phyloP scores from a whole-genome alignment of 2,797 vertebrate species.

The Lutjanus campechanus region DNA sequence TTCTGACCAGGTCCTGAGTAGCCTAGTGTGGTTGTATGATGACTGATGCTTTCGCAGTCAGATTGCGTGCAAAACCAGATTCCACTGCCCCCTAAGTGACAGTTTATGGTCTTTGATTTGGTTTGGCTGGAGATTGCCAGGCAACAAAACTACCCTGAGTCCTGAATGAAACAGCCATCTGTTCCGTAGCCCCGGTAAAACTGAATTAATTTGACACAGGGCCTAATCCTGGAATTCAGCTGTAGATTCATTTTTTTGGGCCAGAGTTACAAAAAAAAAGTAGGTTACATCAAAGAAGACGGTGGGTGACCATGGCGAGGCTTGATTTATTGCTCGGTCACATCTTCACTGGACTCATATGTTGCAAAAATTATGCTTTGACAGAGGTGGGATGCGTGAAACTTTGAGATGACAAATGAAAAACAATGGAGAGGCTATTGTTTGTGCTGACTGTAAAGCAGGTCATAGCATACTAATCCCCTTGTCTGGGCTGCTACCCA shows the following conservation, averaged over 20 bases:
- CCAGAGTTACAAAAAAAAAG: conserved; percentile 36
- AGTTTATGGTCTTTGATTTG: conserved; percentile 85
- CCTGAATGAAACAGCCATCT: conserved; percentile 86
- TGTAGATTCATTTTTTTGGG: conserved; percentile 62
- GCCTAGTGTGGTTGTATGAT: conserved; percentile 45
- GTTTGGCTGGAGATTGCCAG: conserved; percentile 81
- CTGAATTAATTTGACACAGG: conserved; percentile 83
- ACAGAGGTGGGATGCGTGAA: neutral
- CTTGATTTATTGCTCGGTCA: neutral
- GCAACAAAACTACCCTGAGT: conserved; percentile 85
- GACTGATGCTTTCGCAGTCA: conserved; percentile 68
- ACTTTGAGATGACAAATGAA: conserved; percentile 41
- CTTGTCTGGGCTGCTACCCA: conserved; percentile 58
- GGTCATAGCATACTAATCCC: conserved; percentile 79
- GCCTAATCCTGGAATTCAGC: conserved; percentile 82
- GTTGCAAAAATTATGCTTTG: neutral
- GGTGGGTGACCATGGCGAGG: neutral
- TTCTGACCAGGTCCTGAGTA: conserved; percentile 37
- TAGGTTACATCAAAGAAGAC: conserved; percentile 35
- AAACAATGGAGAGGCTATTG: conserved; percentile 66
- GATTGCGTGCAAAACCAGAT: conserved; percentile 78
- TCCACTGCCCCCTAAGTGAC: conserved; percentile 83
- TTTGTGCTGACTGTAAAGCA: conserved; percentile 76
- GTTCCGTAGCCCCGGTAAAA: conserved; percentile 77
- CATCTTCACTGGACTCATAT: neutral